Evolutionary conservation across 2,888 invertebrate species (phyloP), one percentile per base, ranked within the genome.

Genomic region (Cerceris rybyensis): DNA sequence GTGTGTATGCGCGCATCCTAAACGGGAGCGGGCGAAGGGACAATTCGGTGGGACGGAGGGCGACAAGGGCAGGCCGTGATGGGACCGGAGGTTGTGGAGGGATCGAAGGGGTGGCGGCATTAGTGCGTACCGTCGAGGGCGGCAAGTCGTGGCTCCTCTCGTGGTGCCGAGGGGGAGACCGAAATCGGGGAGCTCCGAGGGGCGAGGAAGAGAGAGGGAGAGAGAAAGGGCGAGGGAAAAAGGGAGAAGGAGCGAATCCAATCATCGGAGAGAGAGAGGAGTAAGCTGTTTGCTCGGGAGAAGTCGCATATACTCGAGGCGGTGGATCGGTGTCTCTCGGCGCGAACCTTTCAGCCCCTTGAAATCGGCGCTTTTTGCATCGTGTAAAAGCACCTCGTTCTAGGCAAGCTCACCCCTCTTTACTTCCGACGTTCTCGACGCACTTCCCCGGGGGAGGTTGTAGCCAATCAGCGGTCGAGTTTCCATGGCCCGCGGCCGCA

Each of bases 391-490:
- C 41, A 76, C 39, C 81, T 81, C 54, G 70, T 63, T 79, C 63
- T 74, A 58, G 75, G 72, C 79, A 59, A 65, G 86, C 75, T 86
- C 83, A 86, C 86, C 86, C 86, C 86, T 83, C 86, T 86, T 84
- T 64, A 84, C 81, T 81, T 76, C 69, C 84, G 75, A 84, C 70
- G 75, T 65, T 67, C 83, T 65, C 78, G 61, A 74, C 84, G 86
- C 78, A 84, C 86, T 86, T 85, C 84, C 86, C 86, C 81, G 83
- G 81, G 82, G 84, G 86, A 86, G 84, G 78, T 80, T 78, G 78
- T 78, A 84, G 82, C 85, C 85, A 86, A 86, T 86, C 84, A 81
- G 84, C 82, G 79, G 11, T 52, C 81, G 86, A 78, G 80, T 75
- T 72, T 78, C 75, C 74, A 69, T 81, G 77, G 72, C 77, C 73